phyloP scores from a whole-genome alignment of 2,113 vertebrate species.

The Pelodiscus sinensis region DNA sequence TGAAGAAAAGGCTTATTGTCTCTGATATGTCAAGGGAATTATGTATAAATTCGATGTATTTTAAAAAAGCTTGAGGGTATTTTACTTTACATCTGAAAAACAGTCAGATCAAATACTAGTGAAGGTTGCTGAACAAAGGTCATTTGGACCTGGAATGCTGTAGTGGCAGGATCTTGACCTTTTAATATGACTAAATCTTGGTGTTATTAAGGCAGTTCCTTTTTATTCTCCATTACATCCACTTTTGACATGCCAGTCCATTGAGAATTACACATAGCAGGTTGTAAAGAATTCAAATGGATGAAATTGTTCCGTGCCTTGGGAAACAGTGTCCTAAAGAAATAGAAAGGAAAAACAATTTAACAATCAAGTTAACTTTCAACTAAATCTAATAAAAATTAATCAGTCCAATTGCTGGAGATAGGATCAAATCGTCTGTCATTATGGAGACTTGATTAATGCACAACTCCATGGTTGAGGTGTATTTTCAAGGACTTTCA shows the following conservation, averaged over 20 bases:
- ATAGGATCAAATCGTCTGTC: not conserved
- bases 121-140: not conserved
- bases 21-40: constrained; percentile 31
- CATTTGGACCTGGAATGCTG: not conserved
- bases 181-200: not conserved
- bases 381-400: not conserved
- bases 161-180: not conserved
- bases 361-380: not conserved
- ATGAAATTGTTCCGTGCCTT: not conserved
- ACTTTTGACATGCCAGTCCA: not conserved
- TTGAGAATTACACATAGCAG: not conserved
- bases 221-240: not conserved
- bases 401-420: not conserved
- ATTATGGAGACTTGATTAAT: not conserved
- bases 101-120: not conserved
- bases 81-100: constrained; percentile 9
- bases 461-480: not conserved
- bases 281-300: not conserved
- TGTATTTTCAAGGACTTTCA: not conserved
- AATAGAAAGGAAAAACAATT: not conserved
- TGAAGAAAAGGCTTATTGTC: not conserved
- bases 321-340: not conserved
- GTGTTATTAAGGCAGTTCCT: not conserved
- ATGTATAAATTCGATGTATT: not conserved
- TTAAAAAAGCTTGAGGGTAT: not conserved